These are phyloP conservation scores for Melozone crissalis DNA, from an alignment of 2,113 vertebrate species.

Conservation along the genomic window DNA sequence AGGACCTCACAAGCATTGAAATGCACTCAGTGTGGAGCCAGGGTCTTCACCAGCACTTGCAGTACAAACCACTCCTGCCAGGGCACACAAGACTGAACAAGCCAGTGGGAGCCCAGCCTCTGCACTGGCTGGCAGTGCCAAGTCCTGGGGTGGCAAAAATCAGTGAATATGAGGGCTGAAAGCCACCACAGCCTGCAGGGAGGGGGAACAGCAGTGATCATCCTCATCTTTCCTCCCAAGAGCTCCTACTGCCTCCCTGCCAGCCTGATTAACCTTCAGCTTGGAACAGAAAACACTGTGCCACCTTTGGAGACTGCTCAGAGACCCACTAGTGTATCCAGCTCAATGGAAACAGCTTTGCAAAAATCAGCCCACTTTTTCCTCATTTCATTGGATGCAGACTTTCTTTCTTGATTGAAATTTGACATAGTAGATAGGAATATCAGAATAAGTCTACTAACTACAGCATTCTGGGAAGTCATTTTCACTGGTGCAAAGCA, in stretches of 20 bases:
- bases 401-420: not conserved
- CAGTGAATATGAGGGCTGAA: not conserved
- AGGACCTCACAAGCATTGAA: not conserved
- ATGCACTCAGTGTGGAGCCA: not conserved
- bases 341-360: not conserved
- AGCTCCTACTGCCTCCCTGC: not conserved
- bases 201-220: not conserved
- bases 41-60: not conserved
- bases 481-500: not conserved
- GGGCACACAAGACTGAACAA: not conserved
- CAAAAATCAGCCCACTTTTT: not conserved
- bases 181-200: not conserved
- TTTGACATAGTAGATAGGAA: not conserved
- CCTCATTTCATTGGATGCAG: not conserved
- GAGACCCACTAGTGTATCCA: not conserved
- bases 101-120: not conserved
- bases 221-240: not conserved
- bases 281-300: not conserved
- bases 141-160: not conserved
- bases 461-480: not conserved
- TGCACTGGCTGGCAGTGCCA: rapidly evolving
- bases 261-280: not conserved
- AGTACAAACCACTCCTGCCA: not conserved
- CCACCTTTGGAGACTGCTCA: not conserved
- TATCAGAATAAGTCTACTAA: not conserved